Percentiles rank a stretch among this genome's conserved stretches.
Evolutionary conservation across 2,113 vertebrate species (phyloP).

Genomic region (Phalacrocorax carbo): DNA sequence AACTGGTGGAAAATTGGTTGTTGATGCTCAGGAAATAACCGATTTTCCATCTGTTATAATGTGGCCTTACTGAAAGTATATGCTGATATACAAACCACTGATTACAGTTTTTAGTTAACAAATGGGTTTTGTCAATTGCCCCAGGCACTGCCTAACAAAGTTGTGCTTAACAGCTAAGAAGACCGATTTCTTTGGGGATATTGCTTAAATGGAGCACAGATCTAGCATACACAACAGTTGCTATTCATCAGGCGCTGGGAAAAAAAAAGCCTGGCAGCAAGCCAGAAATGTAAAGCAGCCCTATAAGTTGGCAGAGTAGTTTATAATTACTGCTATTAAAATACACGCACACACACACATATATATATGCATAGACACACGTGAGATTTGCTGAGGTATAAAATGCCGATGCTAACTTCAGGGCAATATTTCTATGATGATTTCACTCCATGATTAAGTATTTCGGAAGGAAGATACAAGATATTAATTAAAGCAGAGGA

Average conservation of each 20-base stretch:
- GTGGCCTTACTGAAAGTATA: constrained; percentile 37
- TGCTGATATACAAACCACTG: constrained; percentile 59
- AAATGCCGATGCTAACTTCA: constrained; percentile 60
- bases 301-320: constrained; percentile 76
- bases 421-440: constrained; percentile 73
- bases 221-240: constrained; percentile 60
- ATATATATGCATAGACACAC: not conserved
- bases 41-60: constrained; percentile 77
- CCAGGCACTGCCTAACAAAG: constrained; percentile 53
- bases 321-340: constrained; percentile 82
- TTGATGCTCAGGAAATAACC: constrained; percentile 74
- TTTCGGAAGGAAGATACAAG: constrained; percentile 72
- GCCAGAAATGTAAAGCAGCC: constrained; percentile 78
- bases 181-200: constrained; percentile 68
- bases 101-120: constrained; percentile 71
- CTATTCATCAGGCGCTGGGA: constrained; percentile 74
- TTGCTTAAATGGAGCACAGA: constrained; percentile 68
- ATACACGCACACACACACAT: not conserved
- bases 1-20: constrained; percentile 77
- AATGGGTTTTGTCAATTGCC: constrained; percentile 63
- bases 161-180: constrained; percentile 70
- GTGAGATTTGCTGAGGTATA: constrained; percentile 72
- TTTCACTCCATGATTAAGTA: constrained; percentile 75
- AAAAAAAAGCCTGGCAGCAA: constrained; percentile 54
- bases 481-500: constrained; percentile 77